Percentiles rank a stretch among this genome's conserved stretches.
Evolutionary conservation across 1,140 invertebrate genomes (phyloP).

Genomic region (Philotrypesis tridentata): DNA sequence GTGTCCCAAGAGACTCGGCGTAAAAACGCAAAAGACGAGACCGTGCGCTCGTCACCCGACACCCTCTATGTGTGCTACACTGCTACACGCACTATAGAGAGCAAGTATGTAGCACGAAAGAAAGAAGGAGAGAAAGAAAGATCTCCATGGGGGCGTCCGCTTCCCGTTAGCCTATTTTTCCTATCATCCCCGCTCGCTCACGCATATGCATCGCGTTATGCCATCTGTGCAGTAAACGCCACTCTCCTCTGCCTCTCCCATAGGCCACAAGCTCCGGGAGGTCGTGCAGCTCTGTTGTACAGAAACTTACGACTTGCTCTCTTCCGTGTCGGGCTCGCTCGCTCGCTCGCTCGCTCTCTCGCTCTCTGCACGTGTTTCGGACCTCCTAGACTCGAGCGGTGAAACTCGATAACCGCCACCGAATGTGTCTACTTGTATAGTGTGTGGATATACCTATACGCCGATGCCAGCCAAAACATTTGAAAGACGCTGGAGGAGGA

Average conservation of each 20-base stretch:
- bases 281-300: background rate
- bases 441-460: too few relatives aligned
- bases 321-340: background rate
- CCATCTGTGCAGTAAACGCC: constrained; percentile 6
- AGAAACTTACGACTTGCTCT: background rate
- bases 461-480: too few relatives aligned
- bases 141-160: constrained; percentile 18
- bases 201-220: constrained; percentile 5
- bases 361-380: background rate
- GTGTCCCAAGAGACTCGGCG: background rate
- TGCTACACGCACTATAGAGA: too few relatives aligned
- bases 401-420: constrained; percentile 1
- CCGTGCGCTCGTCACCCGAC: constrained; percentile 18
- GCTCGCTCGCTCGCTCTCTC: too few relatives aligned
- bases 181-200: background rate
- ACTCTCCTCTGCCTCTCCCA: background rate
- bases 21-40: background rate
- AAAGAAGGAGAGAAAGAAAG: background rate
- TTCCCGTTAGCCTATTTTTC: constrained; percentile 26
- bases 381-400: background rate
- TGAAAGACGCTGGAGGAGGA: background rate
- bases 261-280: constrained; percentile 28
- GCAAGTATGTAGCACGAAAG: background rate
- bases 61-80: constrained; percentile 1
- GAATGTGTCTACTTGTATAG: background rate